Conservation (phyloP, 2,797 vertebrate species). For the Podarcis lilfordi region DNA sequence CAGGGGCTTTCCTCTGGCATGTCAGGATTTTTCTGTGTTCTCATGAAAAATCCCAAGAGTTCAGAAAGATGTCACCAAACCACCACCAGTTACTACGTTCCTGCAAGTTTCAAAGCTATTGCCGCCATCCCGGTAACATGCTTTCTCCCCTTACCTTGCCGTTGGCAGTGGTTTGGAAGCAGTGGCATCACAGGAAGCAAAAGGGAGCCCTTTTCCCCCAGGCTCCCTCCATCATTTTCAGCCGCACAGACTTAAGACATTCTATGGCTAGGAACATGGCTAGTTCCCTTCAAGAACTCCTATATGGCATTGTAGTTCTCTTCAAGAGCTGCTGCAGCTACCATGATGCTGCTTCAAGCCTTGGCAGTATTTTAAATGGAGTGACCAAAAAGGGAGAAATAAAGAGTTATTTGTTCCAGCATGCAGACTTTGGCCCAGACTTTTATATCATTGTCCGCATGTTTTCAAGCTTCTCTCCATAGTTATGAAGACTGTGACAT, state of each 20-base stretch:
- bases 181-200: background rate
- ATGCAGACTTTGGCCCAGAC: background rate
- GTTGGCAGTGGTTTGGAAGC: background rate
- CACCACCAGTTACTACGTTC: background rate
- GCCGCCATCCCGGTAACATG: background rate
- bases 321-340: background rate
- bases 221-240: background rate
- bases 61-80: background rate
- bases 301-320: background rate
- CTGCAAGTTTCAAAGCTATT: background rate
- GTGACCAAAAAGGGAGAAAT: too few species aligned
- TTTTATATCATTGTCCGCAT: background rate
- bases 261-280: background rate
- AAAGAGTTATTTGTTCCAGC: background rate
- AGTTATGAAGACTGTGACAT: background rate
- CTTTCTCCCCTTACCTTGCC: background rate
- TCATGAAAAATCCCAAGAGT: background rate
- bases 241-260: background rate
- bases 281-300: background rate
- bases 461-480: background rate
- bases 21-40: background rate
- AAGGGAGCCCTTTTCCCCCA: background rate
- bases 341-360: background rate
- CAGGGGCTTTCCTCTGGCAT: background rate
- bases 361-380: background rate